Evolutionary conservation across 2,113 vertebrate species (phyloP), one percentile per base, ranked within the genome.

Genomic region (Zosterops lateralis): DNA sequence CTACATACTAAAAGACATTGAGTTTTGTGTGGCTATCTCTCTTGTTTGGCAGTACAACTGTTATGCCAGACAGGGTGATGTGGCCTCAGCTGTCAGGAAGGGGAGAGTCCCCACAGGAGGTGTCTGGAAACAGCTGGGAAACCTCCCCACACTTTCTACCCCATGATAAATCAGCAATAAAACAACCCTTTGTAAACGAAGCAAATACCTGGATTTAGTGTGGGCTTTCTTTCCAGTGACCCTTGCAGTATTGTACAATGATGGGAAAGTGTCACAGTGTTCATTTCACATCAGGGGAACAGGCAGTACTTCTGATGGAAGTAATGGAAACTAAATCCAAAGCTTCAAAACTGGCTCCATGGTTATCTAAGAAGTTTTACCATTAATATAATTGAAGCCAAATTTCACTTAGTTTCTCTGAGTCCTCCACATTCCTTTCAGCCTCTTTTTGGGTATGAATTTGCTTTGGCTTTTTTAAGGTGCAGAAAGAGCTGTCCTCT

Each of bases 91-190:
- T 91, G 79, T 87, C 93, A 85, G 62, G 51, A 85, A 66, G 9
- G 50, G 54, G 25, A 66, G 6, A 65, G 14, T 65, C 78, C 72
- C 53, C 6, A 28, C 58, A 91, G 79, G 54, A 93, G 56, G 44
- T 71, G 50, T 71, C 89, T 91, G 75, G 61, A 67, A 95, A 89
- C 96, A 97, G 93, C 89, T 88, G 94, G 67, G 78, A 96, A 95
- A 80, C 54, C 19, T 95, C 93, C 44, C 32, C 56, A 71, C 90
- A 77, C 87, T 68, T 91, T 85, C 75, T 51, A 40, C 29, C 26
- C 78, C 53, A 29, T 18, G 93, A 95, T 90, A 95, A 95, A 51
- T 36, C 58, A 70, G 58, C 50, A 89, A 77, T 91, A 89, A 92
- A 96, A 51, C 21, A 92, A 65, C 11, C 4, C 51, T 87, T 92